Base-by-base conservation (phyloP, 2,797 vertebrate genomes). In the Typhlichthys subterraneus region DNA sequence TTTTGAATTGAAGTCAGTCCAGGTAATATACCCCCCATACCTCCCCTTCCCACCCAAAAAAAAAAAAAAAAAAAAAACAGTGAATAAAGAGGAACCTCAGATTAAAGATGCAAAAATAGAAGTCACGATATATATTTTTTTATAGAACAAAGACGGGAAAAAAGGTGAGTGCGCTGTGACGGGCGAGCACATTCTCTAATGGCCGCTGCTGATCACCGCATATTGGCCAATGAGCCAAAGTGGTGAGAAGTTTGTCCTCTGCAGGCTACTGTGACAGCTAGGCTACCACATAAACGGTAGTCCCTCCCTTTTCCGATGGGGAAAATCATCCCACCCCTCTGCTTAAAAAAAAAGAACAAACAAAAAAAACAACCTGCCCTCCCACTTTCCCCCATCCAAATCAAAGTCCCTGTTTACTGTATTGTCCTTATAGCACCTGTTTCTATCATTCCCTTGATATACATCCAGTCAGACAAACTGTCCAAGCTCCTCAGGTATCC, bases 391-490 rank as follows among this genome's bases (percentile, higher is more conserved):
- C 69, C 66, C 53, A 65, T 63, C 78, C 69, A 73, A 73, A 63
- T 75, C 78, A 78, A 71, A 77, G 63, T 79, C 83, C 82, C 76
- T 54, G 72, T 70, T 85, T 82, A 74, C 74, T 84, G 73, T 81
- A 77, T 81, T 82, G 82, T 86, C 84, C 79, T 80, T 80, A 31
- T 84, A 88, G 88, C 87, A 88, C 87, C 85, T 83, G 69, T 83
- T 78, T 70, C 75, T 71, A 59, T 70, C 83, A 72, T 87, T 88
- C 79, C 85, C 74, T 67, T 65, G 81, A 79, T 84, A 83, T 87
- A 86, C 77, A 87, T 87, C 89, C 90, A 86, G 83, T 91, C 82
- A 86, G 91, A 95, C 91, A 93, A 94, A 94, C 94, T 85, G 56
- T 81, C 86, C 87, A 92, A 92, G 93, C 93, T 87, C 92, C 90